Evolutionary conservation across 2,888 invertebrate genomes (phyloP), one percentile per base, ranked within the genome.

Genomic region (Thymelicus lineola): DNA sequence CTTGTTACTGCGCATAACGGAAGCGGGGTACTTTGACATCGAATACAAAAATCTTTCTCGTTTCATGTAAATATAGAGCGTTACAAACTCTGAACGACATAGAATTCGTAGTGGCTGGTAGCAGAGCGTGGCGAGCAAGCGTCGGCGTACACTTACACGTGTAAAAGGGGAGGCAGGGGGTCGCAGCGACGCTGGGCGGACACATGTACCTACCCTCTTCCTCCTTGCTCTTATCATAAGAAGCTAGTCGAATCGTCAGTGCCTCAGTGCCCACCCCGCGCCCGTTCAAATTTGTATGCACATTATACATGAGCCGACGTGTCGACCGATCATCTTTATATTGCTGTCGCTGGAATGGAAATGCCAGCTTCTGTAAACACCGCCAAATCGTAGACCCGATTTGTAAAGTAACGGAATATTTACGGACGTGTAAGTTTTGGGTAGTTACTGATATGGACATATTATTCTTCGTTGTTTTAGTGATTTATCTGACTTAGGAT

Each of bases 231-330:
- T 86, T 85, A 86, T 86, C 83, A 82, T 83, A 85, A 84, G 85
- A 85, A 86, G 83, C 81, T 82, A 83, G 81, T 79, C 76, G 78
- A 78, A 79, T 77, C 80, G 82, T 82, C 82, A 82, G 79, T 75
- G 77, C 79, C 80, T 82, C 82, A 82, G 79, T 75, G 77, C 79
- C 80, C 77, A 77, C 77, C 79, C 79, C 71, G 80, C 83, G 77
- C 84, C 83, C 83, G 80, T 84, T 83, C 82, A 80, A 84, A 89
- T 90, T 89, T 87, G 87, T 89, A 91, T 92, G 91, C 88, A 91
- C 91, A 91, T 91, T 88, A 90, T 86, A 90, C 89, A 92, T 91
- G 90, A 91, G 89, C 78, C 81, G 77, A 84, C 84, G 81, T 86
- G 89, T 87, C 86, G 82, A 79, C 84, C 86, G 86, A 90, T 89